A percentile compares a stretch with the other conserved stretches of the same genome.
phyloP scores from a whole-genome alignment of 1,140 invertebrate genomes.

The Dendroctonus ponderosae region DNA sequence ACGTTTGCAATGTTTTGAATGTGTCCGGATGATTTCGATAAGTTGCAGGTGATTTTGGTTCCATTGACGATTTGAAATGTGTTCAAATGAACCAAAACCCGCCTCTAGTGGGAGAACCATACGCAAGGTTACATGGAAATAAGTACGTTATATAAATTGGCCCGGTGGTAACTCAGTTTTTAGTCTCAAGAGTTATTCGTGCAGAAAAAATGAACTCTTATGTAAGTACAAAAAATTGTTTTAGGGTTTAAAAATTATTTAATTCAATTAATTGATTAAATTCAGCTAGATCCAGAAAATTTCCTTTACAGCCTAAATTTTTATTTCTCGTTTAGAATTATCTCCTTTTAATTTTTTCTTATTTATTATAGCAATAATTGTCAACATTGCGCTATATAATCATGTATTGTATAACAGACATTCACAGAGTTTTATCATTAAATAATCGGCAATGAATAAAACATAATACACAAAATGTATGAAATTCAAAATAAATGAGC shows the following conservation, averaged over 20 bases:
- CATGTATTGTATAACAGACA: no score
- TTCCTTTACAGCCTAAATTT: not conserved
- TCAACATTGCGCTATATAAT: not conserved
- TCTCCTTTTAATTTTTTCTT: not conserved
- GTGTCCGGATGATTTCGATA: no score
- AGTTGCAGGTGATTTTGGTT: no score
- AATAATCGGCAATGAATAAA: no score
- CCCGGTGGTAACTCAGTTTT: conserved; percentile 6
- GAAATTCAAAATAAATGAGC: no score
- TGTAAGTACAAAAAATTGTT: conserved; percentile 2
- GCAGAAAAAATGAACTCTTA: conserved; percentile 1
- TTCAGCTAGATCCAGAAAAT: no score
- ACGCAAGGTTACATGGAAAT: conserved; percentile 2
- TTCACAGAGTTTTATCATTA: no score
- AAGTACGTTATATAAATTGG: conserved; percentile 4
- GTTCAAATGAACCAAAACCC: no score
- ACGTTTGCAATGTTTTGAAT: no score
- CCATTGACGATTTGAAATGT: no score
- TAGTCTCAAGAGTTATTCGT: conserved; percentile 7
- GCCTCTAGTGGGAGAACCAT: conserved; percentile 4
- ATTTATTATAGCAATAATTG: not conserved
- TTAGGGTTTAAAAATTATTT: not conserved
- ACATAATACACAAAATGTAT: no score
- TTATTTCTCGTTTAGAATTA: not conserved
- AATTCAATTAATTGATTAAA: no score